These are phyloP conservation scores for Xiphias gladius DNA, from an alignment of 2,113 vertebrate genomes.

Conservation along the genomic window DNA sequence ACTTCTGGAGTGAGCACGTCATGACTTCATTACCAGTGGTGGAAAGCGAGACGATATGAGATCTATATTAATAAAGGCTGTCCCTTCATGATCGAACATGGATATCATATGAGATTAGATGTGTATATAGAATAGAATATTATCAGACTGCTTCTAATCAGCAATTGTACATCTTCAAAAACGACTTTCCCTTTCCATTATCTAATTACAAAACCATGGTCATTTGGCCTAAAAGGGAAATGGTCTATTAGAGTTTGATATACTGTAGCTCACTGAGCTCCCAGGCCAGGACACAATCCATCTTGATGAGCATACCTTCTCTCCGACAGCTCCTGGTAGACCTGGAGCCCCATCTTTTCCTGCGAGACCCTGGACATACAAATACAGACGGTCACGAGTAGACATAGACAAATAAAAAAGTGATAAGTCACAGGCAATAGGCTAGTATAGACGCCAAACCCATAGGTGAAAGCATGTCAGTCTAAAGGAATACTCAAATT, in stretches of 20 bases:
- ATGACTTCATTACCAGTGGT: neutral
- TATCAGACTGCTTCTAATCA: neutral
- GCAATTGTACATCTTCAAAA: neutral
- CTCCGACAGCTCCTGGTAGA: conserved; percentile 82
- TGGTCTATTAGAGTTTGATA: neutral
- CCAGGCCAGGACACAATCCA: neutral
- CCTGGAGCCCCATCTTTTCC: conserved; percentile 85
- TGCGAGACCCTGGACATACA: conserved; percentile 83
- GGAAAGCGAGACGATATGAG: too few relatives aligned
- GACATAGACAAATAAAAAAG: neutral
- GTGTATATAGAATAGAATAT: neutral
- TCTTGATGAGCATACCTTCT: conserved; percentile 81
- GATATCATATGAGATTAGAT: neutral
- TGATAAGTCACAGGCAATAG: neutral
- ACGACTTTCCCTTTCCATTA: neutral
- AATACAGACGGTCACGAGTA: conserved; percentile 18
- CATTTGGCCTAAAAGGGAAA: neutral
- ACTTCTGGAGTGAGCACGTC: neutral
- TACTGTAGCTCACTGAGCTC: neutral
- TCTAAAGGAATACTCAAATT: conserved; percentile 45
- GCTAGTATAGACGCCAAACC: neutral
- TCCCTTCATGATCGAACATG: neutral
- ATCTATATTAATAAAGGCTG: neutral
- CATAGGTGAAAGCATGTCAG: conserved; percentile 10
- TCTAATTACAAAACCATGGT: neutral